These are phyloP conservation scores for Mythimna ferrago DNA, from an alignment of 2,888 invertebrate species.

Conservation along the genomic window DNA sequence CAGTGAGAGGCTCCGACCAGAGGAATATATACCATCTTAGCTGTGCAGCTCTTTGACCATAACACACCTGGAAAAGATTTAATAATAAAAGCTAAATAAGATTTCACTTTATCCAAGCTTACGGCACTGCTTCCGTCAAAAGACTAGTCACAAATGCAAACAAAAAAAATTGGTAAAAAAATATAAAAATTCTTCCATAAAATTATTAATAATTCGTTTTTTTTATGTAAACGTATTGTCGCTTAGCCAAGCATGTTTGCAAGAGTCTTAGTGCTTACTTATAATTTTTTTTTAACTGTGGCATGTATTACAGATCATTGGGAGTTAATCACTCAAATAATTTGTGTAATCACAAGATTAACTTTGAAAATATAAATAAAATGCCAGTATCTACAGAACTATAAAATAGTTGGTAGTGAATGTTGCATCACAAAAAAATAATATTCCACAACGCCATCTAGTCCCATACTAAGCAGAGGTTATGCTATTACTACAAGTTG, in stretches of 20 bases:
- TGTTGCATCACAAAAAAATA: background rate
- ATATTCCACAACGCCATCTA: too few relatives aligned
- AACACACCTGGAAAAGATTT: slow-evolving; percentile 73
- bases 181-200: background rate
- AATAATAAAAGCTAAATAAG: background rate
- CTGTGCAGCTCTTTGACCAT: slow-evolving; percentile 71
- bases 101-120: background rate
- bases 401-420: background rate
- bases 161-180: too few relatives aligned
- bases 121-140: background rate
- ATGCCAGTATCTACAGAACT: background rate
- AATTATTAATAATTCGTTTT: too few relatives aligned
- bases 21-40: slow-evolving; percentile 74
- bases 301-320: background rate
- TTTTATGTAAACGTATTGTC: too few relatives aligned
- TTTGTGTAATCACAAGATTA: background rate
- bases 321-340: background rate
- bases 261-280: background rate
- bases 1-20: slow-evolving; percentile 90
- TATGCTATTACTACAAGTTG: too few relatives aligned
- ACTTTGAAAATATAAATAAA: background rate
- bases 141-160: background rate
- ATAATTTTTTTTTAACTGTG: background rate
- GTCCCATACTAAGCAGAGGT: too few relatives aligned
- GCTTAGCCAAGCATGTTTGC: too few relatives aligned